Evolutionary conservation across 2,888 invertebrate species (phyloP).

Genomic region (Nephrocerus scutellatus): DNA sequence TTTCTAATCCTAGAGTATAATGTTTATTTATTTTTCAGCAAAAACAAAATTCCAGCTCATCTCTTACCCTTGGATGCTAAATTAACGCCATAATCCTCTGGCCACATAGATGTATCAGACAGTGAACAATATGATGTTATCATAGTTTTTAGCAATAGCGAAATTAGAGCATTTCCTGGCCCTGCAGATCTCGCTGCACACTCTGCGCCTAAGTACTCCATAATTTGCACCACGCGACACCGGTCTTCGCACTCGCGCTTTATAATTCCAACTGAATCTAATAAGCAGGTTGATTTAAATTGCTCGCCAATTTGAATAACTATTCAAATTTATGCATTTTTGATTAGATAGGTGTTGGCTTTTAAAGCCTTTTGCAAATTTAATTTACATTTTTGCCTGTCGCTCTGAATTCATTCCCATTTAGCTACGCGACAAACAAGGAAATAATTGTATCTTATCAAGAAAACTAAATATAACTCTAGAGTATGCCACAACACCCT

Average conservation of each 20-base stretch:
- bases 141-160: conserved; percentile 54
- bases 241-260: neutral
- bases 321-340: no score
- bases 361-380: neutral
- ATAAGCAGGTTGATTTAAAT: no score
- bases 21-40: neutral
- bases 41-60: conserved; percentile 9
- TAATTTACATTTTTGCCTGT: neutral
- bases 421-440: no score
- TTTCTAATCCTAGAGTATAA: conserved; percentile 22
- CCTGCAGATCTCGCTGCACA: conserved; percentile 44
- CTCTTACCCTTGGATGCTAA: conserved; percentile 38
- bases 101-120: conserved; percentile 53
- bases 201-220: conserved; percentile 40
- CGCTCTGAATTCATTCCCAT: no score
- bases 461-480: no score
- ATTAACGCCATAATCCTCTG: conserved; percentile 48
- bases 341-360: neutral
- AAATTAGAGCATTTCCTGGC: conserved; percentile 50
- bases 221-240: conserved; percentile 17
- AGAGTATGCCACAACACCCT: no score
- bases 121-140: conserved; percentile 56
- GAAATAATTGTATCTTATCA: no score
- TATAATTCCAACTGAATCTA: no score
- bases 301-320: no score